These are phyloP conservation scores for Elmis aenea DNA, from an alignment of 2,888 invertebrate genomes.

Conservation along the genomic window DNA sequence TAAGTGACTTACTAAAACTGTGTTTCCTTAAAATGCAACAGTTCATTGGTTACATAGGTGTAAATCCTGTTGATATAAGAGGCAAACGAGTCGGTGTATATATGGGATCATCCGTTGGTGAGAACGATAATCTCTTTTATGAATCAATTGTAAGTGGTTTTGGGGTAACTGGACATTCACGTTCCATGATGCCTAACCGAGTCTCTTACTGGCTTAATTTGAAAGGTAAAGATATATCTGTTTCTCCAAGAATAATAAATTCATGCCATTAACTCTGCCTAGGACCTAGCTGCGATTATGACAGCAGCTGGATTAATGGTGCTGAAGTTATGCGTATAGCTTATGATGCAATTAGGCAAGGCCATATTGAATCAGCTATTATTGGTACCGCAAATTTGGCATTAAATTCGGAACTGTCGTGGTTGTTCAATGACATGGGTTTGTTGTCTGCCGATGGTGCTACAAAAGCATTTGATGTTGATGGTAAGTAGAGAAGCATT, in stretches of 20 bases:
- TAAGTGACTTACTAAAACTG: conserved; percentile 22
- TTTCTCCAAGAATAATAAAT: conserved; percentile 36
- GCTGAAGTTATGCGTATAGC: conserved; percentile 61
- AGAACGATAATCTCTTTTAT: conserved; percentile 49
- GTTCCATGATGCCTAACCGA: conserved; percentile 94
- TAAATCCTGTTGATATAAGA: conserved; percentile 44
- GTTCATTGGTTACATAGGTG: too few relatives aligned
- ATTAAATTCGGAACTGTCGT: conserved; percentile 56
- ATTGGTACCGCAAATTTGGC: conserved; percentile 83
- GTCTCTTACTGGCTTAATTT: conserved; percentile 88
- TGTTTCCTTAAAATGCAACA: not conserved
- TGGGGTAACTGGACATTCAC: conserved; percentile 67
- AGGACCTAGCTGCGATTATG: conserved; percentile 57
- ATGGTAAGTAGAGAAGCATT: conserved; percentile 45
- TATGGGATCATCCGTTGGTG: conserved; percentile 46
- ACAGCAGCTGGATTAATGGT: conserved; percentile 63
- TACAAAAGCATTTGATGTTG: conserved; percentile 60
- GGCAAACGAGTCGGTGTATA: conserved; percentile 46
- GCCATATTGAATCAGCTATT: conserved; percentile 85
- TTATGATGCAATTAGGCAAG: conserved; percentile 73
- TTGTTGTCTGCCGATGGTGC: conserved; percentile 58
- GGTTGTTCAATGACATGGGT: conserved; percentile 58
- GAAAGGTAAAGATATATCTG: conserved; percentile 54
- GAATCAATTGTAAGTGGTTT: conserved; percentile 56
- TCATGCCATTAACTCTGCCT: too few relatives aligned